Base-by-base conservation (phyloP, 2,888 invertebrate species). In the Sussaba pulchella region DNA sequence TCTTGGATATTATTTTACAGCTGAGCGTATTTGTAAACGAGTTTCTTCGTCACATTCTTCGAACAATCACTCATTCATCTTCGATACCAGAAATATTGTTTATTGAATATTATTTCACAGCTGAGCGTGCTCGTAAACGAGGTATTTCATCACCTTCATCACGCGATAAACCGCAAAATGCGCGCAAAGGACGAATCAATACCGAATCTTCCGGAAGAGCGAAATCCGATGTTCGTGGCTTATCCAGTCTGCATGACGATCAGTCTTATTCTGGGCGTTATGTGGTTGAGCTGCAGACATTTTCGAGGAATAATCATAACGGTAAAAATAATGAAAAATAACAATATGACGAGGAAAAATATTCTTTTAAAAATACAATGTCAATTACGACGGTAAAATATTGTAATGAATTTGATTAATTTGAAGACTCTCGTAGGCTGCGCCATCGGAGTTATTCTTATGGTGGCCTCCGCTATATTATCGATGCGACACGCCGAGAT, bases 401-500 rank as follows among this genome's bases (percentile, higher is more conserved):
- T 57, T 66, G 70, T 69, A 17, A 45, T 39, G 41, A 59, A 45
- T 21, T 9, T 31, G 31, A 26, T 72, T 72, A 24, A 54, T 31
- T 61, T 43, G 24, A 78, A 91, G 91, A 82, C 85, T 67, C 75
- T 88, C 24, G 24, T 76, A 19, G 88, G 85, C 17, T 91, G 88
- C 57, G 76, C 73, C 8, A 9, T 80, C 0, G 87, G 87, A 26
- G 87, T 85, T 41, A 6, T 82, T 52, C 63, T 88, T 50, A 88
- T 90, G 87, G 31, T 91, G 2, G 19, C 78, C 10, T 83, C 86
- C 14, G 90, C 87, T 41, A 81, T 92, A 67, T 83, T 84, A 39
- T 88, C 88, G 14, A 92, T 92, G 92, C 84, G 85, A 78, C 90
- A 91, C 54, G 89, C 86, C 1, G 88, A 92, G 76, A 78, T 82